Evolutionary conservation across 2,113 vertebrate species (phyloP).

Genomic region (Rallus limicola): DNA sequence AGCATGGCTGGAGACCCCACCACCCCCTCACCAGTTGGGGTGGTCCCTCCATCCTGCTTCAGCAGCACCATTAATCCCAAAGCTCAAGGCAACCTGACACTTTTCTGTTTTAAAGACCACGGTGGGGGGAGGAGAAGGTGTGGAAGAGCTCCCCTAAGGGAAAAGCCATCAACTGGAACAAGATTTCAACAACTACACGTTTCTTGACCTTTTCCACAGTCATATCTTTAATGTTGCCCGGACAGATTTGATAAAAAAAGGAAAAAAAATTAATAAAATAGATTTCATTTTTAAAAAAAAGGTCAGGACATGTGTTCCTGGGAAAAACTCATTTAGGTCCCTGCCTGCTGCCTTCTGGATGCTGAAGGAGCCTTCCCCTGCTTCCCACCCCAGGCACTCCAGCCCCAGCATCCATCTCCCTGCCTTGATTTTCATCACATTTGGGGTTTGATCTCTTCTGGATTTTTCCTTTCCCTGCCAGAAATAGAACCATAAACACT

Average conservation of each 20-base stretch:
- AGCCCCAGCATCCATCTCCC: neutral
- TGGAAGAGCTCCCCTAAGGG: conserved; percentile 33
- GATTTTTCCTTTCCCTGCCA: conserved; percentile 8
- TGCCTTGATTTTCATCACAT: neutral
- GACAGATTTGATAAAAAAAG: conserved; percentile 70
- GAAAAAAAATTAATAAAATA: conserved; percentile 79
- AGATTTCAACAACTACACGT: conserved; percentile 66
- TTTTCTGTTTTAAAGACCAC: conserved; percentile 35
- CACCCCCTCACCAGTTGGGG: too few species aligned
- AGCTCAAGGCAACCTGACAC: neutral
- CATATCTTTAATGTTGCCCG: conserved; percentile 42
- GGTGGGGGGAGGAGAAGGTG: neutral
- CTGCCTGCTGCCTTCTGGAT: neutral
- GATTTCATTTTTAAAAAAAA: conserved; percentile 75
- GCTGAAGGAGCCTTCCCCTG: neutral
- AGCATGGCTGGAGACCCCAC: fast-evolving
- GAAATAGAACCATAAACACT: neutral
- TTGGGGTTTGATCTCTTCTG: neutral
- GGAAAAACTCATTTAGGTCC: conserved; percentile 73
- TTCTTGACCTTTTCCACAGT: conserved; percentile 78
- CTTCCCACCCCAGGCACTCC: neutral
- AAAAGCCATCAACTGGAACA: conserved; percentile 56
- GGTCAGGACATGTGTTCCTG: conserved; percentile 77
- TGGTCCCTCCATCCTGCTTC: neutral
- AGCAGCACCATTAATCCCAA: neutral